Percentiles rank a stretch among this genome's conserved stretches.
These are phyloP conservation scores for Hippasteria phrygiana DNA, from an alignment of 53 echinoderm and acorn worm species.

Conservation along the genomic window DNA sequence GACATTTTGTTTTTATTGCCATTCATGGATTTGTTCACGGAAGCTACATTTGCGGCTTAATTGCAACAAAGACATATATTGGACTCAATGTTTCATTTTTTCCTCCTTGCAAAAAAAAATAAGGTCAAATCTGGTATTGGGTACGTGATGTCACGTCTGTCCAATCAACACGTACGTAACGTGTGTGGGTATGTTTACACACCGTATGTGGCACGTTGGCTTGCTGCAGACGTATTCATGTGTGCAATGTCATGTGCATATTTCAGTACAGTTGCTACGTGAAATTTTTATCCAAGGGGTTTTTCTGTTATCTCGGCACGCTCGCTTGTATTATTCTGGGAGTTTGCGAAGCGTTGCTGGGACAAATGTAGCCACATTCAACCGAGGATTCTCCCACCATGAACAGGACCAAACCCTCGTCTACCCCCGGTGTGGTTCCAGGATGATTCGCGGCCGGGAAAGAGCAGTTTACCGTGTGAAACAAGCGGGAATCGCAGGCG, in stretches of 20 bases:
- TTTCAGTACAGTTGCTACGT: neutral
- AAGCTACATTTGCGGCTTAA: too few species aligned
- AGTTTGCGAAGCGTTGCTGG: constrained; percentile 34
- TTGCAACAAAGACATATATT: too few species aligned
- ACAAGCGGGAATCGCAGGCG: neutral
- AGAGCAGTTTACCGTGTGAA: constrained; percentile 11
- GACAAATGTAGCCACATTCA: constrained; percentile 32
- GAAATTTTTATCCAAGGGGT: neutral
- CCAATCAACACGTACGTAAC: constrained; percentile 55
- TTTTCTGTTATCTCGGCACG: constrained; percentile 24
- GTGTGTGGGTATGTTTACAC: constrained; percentile 46
- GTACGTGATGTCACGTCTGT: constrained; percentile 62
- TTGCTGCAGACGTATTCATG: neutral
- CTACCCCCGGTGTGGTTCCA: constrained; percentile 17
- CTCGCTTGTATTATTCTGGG: constrained; percentile 31
- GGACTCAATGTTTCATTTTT: neutral
- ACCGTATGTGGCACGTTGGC: neutral
- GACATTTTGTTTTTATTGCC: too few species aligned
- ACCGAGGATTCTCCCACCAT: neutral
- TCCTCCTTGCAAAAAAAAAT: neutral
- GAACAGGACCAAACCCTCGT: constrained; percentile 21
- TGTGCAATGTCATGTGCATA: neutral
- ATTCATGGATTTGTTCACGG: too few species aligned
- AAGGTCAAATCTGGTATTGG: constrained; percentile 52
- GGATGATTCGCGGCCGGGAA: constrained; percentile 25